Percentiles rank a stretch among this genome's conserved stretches.
Evolutionary conservation across 2,113 vertebrate genomes (phyloP).

Genomic region (Microtus ochrogaster): DNA sequence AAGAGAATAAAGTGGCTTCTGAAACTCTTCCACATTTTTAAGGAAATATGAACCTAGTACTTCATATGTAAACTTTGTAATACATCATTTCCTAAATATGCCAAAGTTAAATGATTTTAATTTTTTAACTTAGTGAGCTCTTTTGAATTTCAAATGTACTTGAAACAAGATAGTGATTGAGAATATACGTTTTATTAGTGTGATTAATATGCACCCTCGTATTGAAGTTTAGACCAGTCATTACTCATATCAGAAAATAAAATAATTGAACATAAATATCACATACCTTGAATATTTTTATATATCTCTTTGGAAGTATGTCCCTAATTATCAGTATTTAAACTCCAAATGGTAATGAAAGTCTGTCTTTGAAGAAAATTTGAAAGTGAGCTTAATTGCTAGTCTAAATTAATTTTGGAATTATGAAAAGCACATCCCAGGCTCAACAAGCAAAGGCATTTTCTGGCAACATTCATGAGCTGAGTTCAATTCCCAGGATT

Average conservation of each 20-base stretch:
- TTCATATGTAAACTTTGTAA: slow-evolving; percentile 29
- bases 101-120: slow-evolving; percentile 68
- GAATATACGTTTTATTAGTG: background rate
- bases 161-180: slow-evolving; percentile 69
- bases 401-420: background rate
- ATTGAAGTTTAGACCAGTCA: background rate
- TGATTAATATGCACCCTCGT: slow-evolving; percentile 59
- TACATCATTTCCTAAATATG: slow-evolving; percentile 43
- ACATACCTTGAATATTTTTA: background rate
- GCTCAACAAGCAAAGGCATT: background rate
- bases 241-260: slow-evolving; percentile 29
- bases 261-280: slow-evolving; percentile 49
- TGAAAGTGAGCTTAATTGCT: background rate
- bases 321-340: slow-evolving; percentile 63
- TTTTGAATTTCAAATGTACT: slow-evolving; percentile 70
- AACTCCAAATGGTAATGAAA: background rate
- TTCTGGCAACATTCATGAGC: background rate
- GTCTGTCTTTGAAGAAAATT: slow-evolving; percentile 40
- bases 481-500: background rate
- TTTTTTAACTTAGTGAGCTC: slow-evolving; percentile 60
- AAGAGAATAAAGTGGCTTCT: slow-evolving; percentile 43
- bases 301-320: slow-evolving; percentile 60
- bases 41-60: background rate
- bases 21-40: slow-evolving; percentile 33
- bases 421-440: background rate